These are phyloP conservation scores for Parochlus steinenii DNA, from an alignment of 2,888 invertebrate species.

Conservation along the genomic window DNA sequence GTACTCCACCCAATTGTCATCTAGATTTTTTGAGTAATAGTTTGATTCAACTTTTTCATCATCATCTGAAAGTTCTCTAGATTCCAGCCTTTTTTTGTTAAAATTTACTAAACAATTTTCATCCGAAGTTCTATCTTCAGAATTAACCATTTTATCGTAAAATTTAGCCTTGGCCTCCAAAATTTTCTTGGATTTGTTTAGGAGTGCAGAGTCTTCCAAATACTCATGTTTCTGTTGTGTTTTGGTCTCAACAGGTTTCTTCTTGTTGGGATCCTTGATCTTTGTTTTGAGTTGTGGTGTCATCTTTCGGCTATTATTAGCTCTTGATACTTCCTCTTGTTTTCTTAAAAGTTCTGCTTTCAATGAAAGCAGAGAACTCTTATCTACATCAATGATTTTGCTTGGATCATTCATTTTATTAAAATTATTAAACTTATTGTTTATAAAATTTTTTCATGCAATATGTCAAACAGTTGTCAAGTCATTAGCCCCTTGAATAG, in stretches of 20 bases:
- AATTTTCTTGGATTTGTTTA: constrained; percentile 30
- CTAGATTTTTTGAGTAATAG: constrained; percentile 10
- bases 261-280: constrained; percentile 25
- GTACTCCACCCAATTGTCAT: constrained; percentile 59
- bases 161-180: constrained; percentile 29
- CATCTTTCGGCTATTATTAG: constrained; percentile 33
- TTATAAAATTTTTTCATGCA: too few species aligned
- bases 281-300: constrained; percentile 19
- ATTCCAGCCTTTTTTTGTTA: constrained; percentile 30
- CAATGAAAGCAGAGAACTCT: constrained; percentile 48
- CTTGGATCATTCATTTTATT: constrained; percentile 28
- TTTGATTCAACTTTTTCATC: constrained; percentile 40
- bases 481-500: too few species aligned
- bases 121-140: constrained; percentile 26
- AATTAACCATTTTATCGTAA: constrained; percentile 29
- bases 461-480: too few species aligned
- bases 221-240: too few species aligned
- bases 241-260: constrained; percentile 21
- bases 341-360: constrained; percentile 81
- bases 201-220: constrained; percentile 23
- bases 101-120: constrained; percentile 29
- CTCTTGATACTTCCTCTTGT: constrained; percentile 62
- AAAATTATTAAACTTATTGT: too few species aligned
- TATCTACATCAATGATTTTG: constrained; percentile 28
- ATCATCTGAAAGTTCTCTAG: constrained; percentile 16